Evolutionary conservation across 2,888 invertebrate species (phyloP).

Genomic region (Lepidonotus clava): DNA sequence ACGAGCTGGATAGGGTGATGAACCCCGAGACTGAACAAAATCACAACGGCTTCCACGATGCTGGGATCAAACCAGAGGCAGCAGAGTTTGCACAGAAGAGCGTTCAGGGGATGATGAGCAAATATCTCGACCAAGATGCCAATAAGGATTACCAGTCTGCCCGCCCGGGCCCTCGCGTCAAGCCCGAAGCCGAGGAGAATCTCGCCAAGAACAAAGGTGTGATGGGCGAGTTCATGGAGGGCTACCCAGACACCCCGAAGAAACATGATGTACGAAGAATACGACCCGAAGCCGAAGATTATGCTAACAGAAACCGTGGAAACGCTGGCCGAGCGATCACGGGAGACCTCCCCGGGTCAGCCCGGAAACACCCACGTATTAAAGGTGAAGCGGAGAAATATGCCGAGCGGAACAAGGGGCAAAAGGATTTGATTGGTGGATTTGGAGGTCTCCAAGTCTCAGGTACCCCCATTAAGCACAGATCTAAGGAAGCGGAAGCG

Average conservation of each 20-base stretch:
- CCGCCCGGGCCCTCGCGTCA: slow-evolving; percentile 57
- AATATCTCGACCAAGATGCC: slow-evolving; percentile 59
- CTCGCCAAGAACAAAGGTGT: slow-evolving; percentile 56
- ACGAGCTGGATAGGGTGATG: slow-evolving; percentile 50
- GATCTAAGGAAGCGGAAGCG: neutral
- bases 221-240: slow-evolving; percentile 58
- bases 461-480: slow-evolving; percentile 29
- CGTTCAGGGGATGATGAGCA: slow-evolving; percentile 62
- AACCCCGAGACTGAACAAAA: neutral
- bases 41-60: neutral
- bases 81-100: slow-evolving; percentile 62
- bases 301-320: slow-evolving; percentile 59
- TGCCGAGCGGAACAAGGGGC: slow-evolving; percentile 62
- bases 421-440: slow-evolving; percentile 8
- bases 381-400: slow-evolving; percentile 61
- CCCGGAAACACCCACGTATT: slow-evolving; percentile 50
- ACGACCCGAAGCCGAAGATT: slow-evolving; percentile 63
- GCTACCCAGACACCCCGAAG: slow-evolving; percentile 55
- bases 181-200: slow-evolving; percentile 59
- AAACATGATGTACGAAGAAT: slow-evolving; percentile 48
- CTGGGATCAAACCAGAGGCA: slow-evolving; percentile 65
- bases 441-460: slow-evolving; percentile 50
- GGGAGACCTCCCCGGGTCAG: slow-evolving; percentile 48
- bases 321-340: neutral
- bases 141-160: slow-evolving; percentile 60